A percentile compares a stretch with the other conserved stretches of the same genome.
Conservation (phyloP, 2,888 invertebrate genomes). For the Osmoderma eremita region DNA sequence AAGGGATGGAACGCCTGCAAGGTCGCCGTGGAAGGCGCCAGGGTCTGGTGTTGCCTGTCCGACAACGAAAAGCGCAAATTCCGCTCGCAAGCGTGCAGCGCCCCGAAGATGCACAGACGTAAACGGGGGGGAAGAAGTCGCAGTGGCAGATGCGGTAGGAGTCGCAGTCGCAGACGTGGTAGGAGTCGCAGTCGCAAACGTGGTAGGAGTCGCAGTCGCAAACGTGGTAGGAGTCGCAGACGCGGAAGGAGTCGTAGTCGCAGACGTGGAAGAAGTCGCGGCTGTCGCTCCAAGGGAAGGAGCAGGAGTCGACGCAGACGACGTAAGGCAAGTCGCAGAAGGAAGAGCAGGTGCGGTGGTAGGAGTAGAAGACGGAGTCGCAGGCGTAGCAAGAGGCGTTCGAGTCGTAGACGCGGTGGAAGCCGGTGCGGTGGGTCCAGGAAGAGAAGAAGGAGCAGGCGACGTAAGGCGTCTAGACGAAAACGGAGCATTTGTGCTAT, state of each 20-base stretch:
- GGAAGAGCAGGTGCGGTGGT: slow-evolving; percentile 52
- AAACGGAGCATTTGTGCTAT: slow-evolving; percentile 19
- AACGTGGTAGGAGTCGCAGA: slow-evolving; percentile 20
- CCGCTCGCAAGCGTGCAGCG: slow-evolving; percentile 46
- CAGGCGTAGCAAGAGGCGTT: slow-evolving; percentile 23
- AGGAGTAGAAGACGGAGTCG: slow-evolving; percentile 46
- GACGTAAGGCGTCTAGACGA: slow-evolving; percentile 44
- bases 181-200: slow-evolving; percentile 36
- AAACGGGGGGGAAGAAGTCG: slow-evolving; percentile 2
- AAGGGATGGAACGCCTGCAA: slow-evolving; percentile 53
- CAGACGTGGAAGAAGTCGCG: slow-evolving; percentile 54
- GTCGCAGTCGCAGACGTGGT: slow-evolving; percentile 33
- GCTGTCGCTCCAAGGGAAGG: slow-evolving; percentile 49
- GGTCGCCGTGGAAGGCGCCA: slow-evolving; percentile 56
- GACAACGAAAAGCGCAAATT: slow-evolving; percentile 46
- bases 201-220: slow-evolving; percentile 26
- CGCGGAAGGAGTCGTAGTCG: slow-evolving; percentile 49
- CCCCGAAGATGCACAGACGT: slow-evolving; percentile 45
- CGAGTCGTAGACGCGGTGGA: background rate
- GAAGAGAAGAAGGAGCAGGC: slow-evolving; percentile 40
- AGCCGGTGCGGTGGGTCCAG: slow-evolving; percentile 4
- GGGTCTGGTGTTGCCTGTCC: slow-evolving; percentile 54
- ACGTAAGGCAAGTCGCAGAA: slow-evolving; percentile 51
- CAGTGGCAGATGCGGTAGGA: background rate
- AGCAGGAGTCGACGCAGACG: slow-evolving; percentile 53